Evolutionary conservation across 2,888 invertebrate genomes (phyloP).

Genomic region (Aproaerema taeniolella): DNA sequence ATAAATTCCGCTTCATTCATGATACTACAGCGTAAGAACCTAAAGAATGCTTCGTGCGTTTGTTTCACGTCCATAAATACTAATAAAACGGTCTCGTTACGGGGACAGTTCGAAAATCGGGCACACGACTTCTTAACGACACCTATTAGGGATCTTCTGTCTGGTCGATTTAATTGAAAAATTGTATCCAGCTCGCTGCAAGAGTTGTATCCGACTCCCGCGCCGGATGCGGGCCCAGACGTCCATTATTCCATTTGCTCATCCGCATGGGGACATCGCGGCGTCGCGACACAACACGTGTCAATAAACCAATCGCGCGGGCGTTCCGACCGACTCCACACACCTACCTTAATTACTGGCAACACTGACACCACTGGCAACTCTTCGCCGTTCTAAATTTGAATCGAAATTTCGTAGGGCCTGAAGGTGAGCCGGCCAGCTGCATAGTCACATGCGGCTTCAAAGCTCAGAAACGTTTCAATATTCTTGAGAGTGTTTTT

Average conservation of each 20-base stretch:
- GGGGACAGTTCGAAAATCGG: conserved; percentile 73
- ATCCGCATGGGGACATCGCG: conserved; percentile 70
- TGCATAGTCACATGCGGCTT: conserved; percentile 29
- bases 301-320: conserved; percentile 59
- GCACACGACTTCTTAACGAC: conserved; percentile 77
- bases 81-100: conserved; percentile 74
- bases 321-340: conserved; percentile 22
- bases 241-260: conserved; percentile 75
- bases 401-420: conserved; percentile 47
- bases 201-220: conserved; percentile 72
- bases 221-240: conserved; percentile 77
- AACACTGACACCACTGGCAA: too few species aligned
- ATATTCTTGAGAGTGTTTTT: conserved; percentile 53
- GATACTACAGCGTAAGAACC: conserved; percentile 43
- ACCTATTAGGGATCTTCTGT: conserved; percentile 76
- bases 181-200: conserved; percentile 74
- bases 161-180: conserved; percentile 77
- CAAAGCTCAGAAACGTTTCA: conserved; percentile 34
- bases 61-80: conserved; percentile 72
- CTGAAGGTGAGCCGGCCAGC: conserved; percentile 32
- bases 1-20: conserved; percentile 71
- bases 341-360: conserved; percentile 39
- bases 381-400: conserved; percentile 50
- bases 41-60: conserved; percentile 50
- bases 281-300: conserved; percentile 44